These are phyloP conservation scores for Geotrypetes seraphini DNA, from an alignment of 2,797 vertebrate genomes.

Conservation along the genomic window DNA sequence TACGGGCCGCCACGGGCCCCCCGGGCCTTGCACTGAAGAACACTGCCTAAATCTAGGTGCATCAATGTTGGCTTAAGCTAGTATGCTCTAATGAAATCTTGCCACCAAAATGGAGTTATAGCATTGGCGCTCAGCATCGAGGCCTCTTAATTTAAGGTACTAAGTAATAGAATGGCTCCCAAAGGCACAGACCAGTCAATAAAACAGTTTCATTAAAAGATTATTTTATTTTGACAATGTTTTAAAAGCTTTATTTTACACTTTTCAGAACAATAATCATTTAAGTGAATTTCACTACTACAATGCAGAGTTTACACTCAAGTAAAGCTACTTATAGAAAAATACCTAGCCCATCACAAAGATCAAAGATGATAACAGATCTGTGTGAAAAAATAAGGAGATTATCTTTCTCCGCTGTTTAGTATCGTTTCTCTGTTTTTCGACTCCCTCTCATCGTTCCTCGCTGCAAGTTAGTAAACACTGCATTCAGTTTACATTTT, in stretches of 20 bases:
- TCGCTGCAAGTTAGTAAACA: constrained; percentile 38
- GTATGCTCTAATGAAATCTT: no score
- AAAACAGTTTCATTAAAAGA: constrained; percentile 44
- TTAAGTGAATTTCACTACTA: constrained; percentile 30
- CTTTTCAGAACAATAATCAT: constrained; percentile 18
- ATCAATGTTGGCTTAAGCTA: no score
- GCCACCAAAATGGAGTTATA: no score
- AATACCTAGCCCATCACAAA: constrained; percentile 17
- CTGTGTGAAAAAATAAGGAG: constrained; percentile 5
- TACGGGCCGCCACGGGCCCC: no score
- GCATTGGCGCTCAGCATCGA: no score
- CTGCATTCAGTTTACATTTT: constrained; percentile 25
- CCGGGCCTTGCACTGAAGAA: no score
- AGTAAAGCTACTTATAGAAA: constrained; percentile 30
- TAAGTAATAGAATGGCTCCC: no score
- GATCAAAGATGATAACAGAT: constrained; percentile 14
- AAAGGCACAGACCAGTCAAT: no score
- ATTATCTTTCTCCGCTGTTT: constrained; percentile 10
- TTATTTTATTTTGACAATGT: constrained; percentile 59
- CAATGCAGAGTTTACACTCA: constrained; percentile 22
- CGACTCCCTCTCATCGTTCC: constrained; percentile 28
- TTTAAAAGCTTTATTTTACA: constrained; percentile 38
- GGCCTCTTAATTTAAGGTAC: no score
- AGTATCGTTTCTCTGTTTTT: constrained; percentile 27
- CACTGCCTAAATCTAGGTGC: no score